phyloP scores from a whole-genome alignment of 2,888 invertebrate genomes.

The Stenchaetothrips biformis region DNA sequence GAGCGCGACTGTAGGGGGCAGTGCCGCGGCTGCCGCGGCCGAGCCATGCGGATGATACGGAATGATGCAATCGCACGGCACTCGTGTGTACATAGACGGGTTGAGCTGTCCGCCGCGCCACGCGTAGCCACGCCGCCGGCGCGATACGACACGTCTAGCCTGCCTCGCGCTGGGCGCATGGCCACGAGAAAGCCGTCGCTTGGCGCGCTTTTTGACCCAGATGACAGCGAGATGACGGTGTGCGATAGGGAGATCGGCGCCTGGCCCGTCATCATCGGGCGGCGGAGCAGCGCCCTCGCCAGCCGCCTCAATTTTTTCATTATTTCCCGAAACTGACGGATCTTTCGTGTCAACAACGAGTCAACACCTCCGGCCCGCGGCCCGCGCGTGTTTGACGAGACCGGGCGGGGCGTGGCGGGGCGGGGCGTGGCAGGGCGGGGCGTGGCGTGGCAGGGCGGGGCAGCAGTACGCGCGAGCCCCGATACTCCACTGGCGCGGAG shows the following conservation, averaged over 20 bases:
- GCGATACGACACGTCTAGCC: neutral
- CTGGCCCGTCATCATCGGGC: neutral
- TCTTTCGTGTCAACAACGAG: too few relatives aligned
- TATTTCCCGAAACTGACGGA: too few relatives aligned
- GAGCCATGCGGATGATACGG: neutral
- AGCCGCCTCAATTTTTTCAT: too few relatives aligned
- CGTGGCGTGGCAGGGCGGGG: neutral
- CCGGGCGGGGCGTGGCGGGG: neutral
- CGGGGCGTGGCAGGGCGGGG: neutral
- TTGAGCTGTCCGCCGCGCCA: neutral
- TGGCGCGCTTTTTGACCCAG: neutral
- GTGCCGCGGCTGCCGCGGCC: neutral
- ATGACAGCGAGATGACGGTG: neutral
- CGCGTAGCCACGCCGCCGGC: too few relatives aligned
- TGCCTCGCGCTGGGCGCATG: neutral
- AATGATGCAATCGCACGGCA: neutral
- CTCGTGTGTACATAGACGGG: neutral
- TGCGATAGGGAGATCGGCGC: neutral
- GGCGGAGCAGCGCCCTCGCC: neutral
- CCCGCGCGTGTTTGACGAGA: neutral
- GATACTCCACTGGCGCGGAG: too few relatives aligned
- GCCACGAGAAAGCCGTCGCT: neutral
- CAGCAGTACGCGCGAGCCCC: neutral
- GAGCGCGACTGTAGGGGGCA: neutral
- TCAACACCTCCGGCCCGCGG: neutral